These are phyloP conservation scores for Xylocopa sonorina DNA, from an alignment of 1,140 invertebrate species.

Conservation along the genomic window DNA sequence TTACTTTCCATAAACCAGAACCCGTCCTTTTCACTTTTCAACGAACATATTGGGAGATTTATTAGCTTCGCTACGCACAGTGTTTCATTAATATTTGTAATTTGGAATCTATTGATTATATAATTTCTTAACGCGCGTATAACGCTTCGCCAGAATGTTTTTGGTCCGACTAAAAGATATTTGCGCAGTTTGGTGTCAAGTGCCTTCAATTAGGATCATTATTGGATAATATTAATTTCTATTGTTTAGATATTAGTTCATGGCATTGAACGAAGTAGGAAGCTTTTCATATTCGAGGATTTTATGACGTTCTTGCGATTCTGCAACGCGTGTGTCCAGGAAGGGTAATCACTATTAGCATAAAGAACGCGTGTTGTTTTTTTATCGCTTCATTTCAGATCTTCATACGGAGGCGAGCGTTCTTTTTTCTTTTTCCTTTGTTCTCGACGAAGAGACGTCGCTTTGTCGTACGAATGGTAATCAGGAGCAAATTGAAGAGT, in stretches of 20 bases:
- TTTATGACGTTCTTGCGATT: constrained; percentile 15
- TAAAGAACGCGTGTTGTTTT: constrained; percentile 54
- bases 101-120: too few relatives aligned
- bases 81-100: too few relatives aligned
- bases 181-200: neutral
- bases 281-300: constrained; percentile 50
- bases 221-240: neutral
- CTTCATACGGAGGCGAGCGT: constrained; percentile 23
- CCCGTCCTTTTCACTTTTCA: too few relatives aligned
- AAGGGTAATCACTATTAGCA: constrained; percentile 56
- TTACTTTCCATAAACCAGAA: neutral
- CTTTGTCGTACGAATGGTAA: neutral
- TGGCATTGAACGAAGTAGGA: constrained; percentile 30
- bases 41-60: too few relatives aligned
- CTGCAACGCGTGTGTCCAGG: constrained; percentile 45
- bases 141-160: neutral
- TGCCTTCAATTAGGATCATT: neutral
- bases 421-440: constrained; percentile 33
- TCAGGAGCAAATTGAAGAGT: neutral
- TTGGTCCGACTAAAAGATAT: neutral
- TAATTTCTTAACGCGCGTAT: neutral
- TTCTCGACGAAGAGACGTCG: constrained; percentile 13
- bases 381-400: constrained; percentile 65
- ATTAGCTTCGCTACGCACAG: too few relatives aligned
- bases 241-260: constrained; percentile 9